Base-by-base conservation (phyloP, 2,888 invertebrate genomes). In the Drosophila ochracea region DNA sequence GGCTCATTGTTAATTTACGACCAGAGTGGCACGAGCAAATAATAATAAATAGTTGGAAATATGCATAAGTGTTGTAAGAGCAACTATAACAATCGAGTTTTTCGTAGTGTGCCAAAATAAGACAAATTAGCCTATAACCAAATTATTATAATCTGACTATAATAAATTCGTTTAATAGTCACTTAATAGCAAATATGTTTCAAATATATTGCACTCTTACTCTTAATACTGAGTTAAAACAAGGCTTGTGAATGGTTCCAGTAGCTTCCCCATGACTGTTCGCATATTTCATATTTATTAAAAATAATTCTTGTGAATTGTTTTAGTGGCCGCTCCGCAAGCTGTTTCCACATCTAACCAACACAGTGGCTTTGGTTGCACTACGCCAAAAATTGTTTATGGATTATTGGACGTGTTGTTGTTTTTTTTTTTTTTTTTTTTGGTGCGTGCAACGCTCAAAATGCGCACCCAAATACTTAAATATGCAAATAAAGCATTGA, bases 401-500 rank as follows among this genome's bases (percentile, higher is more conserved):
- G 35, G 30, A 25, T 47, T 47, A 4, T 47, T 25, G 10, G 28
- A 31, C n/a, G 9, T 25, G 39, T 37, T 7, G 19, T 55, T 39
- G 2, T 28, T 43, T 7, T 30, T 30, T 30, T 6, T 28, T 0
- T 9, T 31, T 16, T 28, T 35, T 41, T n/a, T 33, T 4, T 19
- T n/a, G 41, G 78, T 60, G 79, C 69, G 63, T 88, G 68, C 50
- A 39, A 47, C 52, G 31, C 68, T 67, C 47, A 66, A 81, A 65
- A 41, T 70, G 63, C 41, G 54, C 67, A 53, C 67, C 58, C 28
- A 68, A 82, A 73, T 69, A 65, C 67, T 85, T 71, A 77, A 77
- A 72, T 69, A 76, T 76, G 73, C 89, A 89, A 90, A 83, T 90
- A 90, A 85, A 85, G 81, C 86, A 83, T 86, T 80, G 78, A 65